Evolutionary conservation across 2,797 vertebrate species (phyloP), one percentile per base, ranked within the genome.

Genomic region (Helarctos malayanus): DNA sequence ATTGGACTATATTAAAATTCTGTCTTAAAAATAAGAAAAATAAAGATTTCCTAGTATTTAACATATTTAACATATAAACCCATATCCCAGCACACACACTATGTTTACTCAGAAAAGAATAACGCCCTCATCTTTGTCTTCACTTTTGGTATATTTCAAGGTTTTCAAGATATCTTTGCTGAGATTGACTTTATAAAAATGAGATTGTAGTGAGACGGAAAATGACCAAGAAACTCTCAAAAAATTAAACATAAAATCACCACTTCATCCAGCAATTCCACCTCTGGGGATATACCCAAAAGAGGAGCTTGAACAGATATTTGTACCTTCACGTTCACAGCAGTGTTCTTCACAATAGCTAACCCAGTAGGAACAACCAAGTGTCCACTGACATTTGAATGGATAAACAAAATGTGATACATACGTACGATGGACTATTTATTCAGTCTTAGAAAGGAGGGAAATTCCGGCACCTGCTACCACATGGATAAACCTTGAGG

Each of bases 91-190:
- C n/a, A 84, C 32, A 89, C 4, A 69, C 7, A 86, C 29, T 47
- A 12, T 45, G 21, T 90, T 78, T 89, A 89, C 52, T 49, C 69
- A 92, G 57, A 47, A 80, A 81, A 86, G 41, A 94, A 76, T 11
- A 25, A 14, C 18, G 11, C 3, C 35, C 35, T 86, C 19, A 13
- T 85, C 80, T 86, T 81, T 29, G 38, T 57, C 38, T 84, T 92
- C 32, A 75, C 32, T 81, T 88, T 47, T 27, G 29, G 52, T 65
- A 47, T 63, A 82, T 49, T 56, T 83, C 47, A 87, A 82, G 32
- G 68, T 71, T 87, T 84, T 91, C 65, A 65, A 88, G 32, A 81
- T 90, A 15, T 71, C 65, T 93, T 89, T 92, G 23, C 82, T 84
- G n/a, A 85, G 19, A 87, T 1, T 69, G 35, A 63, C 80, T 79